These are phyloP conservation scores for Lophura swinhoii DNA, from an alignment of 2,797 vertebrate genomes.

Conservation along the genomic window DNA sequence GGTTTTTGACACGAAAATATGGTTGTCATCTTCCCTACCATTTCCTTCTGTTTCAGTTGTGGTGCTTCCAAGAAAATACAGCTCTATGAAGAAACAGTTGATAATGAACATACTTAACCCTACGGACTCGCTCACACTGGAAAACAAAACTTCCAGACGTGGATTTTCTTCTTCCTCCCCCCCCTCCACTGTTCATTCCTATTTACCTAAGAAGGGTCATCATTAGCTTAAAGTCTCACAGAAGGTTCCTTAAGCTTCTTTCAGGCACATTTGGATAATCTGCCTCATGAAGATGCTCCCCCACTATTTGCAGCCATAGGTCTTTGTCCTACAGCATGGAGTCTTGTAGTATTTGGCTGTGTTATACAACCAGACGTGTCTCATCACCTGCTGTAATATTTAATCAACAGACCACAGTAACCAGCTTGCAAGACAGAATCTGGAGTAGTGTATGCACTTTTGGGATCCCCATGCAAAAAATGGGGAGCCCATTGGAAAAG, in stretches of 20 bases:
- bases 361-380: background rate
- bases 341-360: background rate
- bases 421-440: background rate
- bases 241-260: background rate
- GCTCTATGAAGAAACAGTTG: background rate
- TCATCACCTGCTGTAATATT: background rate
- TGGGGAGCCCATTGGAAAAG: background rate
- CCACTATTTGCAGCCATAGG: background rate
- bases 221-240: background rate
- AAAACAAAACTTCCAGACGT: background rate
- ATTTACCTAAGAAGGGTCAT: background rate
- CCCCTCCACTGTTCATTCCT: background rate
- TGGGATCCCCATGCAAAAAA: background rate
- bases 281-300: background rate
- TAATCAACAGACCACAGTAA: background rate
- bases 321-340: background rate
- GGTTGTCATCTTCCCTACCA: background rate
- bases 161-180: background rate
- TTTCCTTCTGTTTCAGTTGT: background rate
- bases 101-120: background rate
- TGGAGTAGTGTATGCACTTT: background rate
- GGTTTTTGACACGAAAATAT: background rate
- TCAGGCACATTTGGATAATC: background rate
- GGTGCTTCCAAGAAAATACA: background rate
- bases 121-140: background rate